Evolutionary conservation across 2,888 invertebrate genomes (phyloP).

Genomic region (Dryobotodes eremita): DNA sequence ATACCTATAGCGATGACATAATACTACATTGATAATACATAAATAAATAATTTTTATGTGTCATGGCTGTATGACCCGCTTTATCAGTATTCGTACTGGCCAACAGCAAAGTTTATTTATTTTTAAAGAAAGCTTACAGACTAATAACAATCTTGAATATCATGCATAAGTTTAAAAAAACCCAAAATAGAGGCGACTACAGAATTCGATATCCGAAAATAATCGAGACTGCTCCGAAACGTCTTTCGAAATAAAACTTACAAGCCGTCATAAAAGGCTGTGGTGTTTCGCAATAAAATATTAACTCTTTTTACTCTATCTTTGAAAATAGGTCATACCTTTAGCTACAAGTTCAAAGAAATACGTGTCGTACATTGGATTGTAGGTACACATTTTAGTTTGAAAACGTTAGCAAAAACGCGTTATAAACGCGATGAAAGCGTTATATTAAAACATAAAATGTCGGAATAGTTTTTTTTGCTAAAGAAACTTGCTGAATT

Average conservation of each 20-base stretch:
- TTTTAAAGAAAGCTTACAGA: too few relatives aligned
- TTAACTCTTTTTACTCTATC: constrained; percentile 22
- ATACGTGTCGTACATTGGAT: constrained; percentile 25
- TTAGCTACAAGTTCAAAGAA: constrained; percentile 11
- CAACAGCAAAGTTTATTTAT: constrained; percentile 2
- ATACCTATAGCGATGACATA: background rate
- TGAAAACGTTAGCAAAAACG: background rate
- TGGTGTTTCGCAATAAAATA: constrained; percentile 30
- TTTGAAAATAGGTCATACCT: constrained; percentile 35
- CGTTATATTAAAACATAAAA: constrained; percentile 13
- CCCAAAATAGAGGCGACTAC: constrained; percentile 9
- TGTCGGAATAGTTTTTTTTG: constrained; percentile 20
- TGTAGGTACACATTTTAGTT: constrained; percentile 3
- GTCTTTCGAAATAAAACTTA: constrained; percentile 29
- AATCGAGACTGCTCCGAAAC: constrained; percentile 4
- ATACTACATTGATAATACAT: background rate
- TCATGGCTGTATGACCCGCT: background rate
- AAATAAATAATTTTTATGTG: background rate
- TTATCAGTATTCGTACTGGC: background rate
- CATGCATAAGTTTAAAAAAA: too few relatives aligned
- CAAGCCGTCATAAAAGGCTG: constrained; percentile 28
- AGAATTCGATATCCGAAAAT: constrained; percentile 23
- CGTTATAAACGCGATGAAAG: too few relatives aligned
- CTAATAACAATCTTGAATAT: too few relatives aligned
- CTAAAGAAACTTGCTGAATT: constrained; percentile 27